These are phyloP conservation scores for Atherinomorus stipes DNA, from an alignment of 2,113 vertebrate species.

Conservation along the genomic window DNA sequence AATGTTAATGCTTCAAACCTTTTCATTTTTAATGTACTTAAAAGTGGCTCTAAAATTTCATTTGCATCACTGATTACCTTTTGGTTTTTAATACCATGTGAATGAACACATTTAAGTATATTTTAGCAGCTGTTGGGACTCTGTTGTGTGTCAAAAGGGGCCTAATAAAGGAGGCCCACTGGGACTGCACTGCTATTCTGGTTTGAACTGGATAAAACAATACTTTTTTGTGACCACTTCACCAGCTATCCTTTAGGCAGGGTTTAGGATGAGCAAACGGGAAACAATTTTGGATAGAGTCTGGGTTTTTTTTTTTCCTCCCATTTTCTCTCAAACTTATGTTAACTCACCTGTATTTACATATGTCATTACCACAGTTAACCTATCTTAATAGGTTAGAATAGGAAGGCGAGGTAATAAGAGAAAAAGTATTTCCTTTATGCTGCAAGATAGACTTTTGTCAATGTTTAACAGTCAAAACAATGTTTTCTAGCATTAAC, in stretches of 20 bases:
- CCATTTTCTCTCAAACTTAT: too few relatives aligned
- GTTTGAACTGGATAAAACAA: conserved; percentile 66
- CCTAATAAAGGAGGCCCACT: conserved; percentile 15
- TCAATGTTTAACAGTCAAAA: neutral
- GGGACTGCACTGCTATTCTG: conserved; percentile 32
- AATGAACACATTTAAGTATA: conserved; percentile 18
- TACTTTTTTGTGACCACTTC: conserved; percentile 37
- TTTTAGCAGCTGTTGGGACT: conserved; percentile 15
- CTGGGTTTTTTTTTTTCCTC: too few relatives aligned
- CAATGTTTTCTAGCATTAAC: neutral
- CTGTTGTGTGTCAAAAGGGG: conserved; percentile 8
- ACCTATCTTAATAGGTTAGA: neutral
- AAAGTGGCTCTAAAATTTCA: neutral
- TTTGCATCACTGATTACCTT: conserved; percentile 6
- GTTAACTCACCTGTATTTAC: too few relatives aligned
- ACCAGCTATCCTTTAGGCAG: conserved; percentile 19
- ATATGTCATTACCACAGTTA: too few relatives aligned
- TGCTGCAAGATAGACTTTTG: neutral
- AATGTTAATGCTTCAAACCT: neutral
- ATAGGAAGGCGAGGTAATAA: neutral
- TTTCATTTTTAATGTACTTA: neutral
- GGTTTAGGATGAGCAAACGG: neutral
- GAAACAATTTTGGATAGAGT: neutral
- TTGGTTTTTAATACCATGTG: conserved; percentile 4
- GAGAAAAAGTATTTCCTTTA: too few relatives aligned